Evolutionary conservation across 2,797 vertebrate genomes (phyloP).

Genomic region (Moxostoma hubbsi): DNA sequence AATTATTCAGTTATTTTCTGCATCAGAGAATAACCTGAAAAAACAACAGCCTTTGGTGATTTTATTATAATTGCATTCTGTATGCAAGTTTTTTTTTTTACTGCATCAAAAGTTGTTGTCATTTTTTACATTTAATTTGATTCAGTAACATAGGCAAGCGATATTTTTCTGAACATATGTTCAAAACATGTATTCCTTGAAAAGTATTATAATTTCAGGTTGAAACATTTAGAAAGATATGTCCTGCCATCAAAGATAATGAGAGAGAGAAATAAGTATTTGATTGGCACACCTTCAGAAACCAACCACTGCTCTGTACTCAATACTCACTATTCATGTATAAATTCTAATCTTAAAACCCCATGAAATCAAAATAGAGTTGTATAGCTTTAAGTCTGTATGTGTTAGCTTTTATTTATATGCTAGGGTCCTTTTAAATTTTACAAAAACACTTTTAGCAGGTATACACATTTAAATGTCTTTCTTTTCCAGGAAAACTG

Average conservation of each 20-base stretch:
- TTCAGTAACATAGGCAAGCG: background rate
- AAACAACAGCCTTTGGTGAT: constrained; percentile 10
- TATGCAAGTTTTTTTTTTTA: background rate
- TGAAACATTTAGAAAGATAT: background rate
- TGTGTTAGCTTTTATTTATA: too few relatives aligned
- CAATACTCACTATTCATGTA: too few relatives aligned
- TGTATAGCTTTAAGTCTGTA: too few relatives aligned
- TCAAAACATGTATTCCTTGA: background rate
- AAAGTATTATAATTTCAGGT: background rate
- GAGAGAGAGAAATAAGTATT: background rate
- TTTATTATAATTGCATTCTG: background rate
- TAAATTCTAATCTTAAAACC: too few relatives aligned
- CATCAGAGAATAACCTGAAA: constrained; percentile 18
- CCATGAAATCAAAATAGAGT: too few relatives aligned
- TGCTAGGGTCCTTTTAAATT: too few relatives aligned
- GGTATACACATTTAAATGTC: too few relatives aligned
- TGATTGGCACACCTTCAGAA: too few relatives aligned
- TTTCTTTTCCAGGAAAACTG: too few relatives aligned
- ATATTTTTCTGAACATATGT: background rate
- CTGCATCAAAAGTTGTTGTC: background rate
- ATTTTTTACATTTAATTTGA: constrained; percentile 5
- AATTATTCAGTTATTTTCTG: too few relatives aligned
- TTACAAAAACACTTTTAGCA: too few relatives aligned
- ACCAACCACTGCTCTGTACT: too few relatives aligned
- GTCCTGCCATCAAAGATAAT: background rate